Conservation (phyloP, 2,797 vertebrate genomes). For the Acipenser oxyrinchus region DNA sequence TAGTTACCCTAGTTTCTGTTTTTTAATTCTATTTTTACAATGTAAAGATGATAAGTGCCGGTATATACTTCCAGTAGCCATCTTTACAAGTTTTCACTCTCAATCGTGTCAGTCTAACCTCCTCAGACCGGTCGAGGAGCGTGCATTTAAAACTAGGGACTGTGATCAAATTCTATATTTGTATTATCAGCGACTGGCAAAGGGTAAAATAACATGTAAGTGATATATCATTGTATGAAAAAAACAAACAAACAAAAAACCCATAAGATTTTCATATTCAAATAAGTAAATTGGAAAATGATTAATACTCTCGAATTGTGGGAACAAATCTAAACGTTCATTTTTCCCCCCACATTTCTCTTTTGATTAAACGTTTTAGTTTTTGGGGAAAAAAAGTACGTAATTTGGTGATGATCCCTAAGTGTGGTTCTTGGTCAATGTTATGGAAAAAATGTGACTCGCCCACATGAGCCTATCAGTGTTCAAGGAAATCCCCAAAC, state of each 20-base stretch:
- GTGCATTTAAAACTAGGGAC: too few relatives aligned
- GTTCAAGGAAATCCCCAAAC: constrained; percentile 22
- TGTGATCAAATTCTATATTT: too few relatives aligned
- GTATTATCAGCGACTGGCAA: background rate
- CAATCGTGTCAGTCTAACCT: too few relatives aligned
- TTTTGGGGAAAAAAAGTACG: background rate
- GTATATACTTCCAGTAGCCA: too few relatives aligned
- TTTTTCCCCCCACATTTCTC: background rate
- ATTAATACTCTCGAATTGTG: background rate
- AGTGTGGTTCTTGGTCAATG: constrained; percentile 16
- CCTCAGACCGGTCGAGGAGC: too few relatives aligned
- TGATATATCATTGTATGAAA: constrained; percentile 22
- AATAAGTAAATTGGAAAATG: background rate
- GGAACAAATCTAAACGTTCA: background rate
- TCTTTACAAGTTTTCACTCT: too few relatives aligned
- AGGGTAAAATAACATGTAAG: constrained; percentile 9
- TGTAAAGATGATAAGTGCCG: too few relatives aligned
- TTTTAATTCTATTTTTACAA: too few relatives aligned
- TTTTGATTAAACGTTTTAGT: background rate
- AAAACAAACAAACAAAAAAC: constrained; percentile 2
- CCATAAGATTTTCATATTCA: too few relatives aligned
- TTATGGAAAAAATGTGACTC: constrained; percentile 26
- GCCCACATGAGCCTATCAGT: constrained; percentile 16
- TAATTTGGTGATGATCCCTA: constrained; percentile 17
- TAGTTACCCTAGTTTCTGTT: background rate